phyloP scores from a whole-genome alignment of 1,140 invertebrate genomes.

The Drosophila punjabiensis region DNA sequence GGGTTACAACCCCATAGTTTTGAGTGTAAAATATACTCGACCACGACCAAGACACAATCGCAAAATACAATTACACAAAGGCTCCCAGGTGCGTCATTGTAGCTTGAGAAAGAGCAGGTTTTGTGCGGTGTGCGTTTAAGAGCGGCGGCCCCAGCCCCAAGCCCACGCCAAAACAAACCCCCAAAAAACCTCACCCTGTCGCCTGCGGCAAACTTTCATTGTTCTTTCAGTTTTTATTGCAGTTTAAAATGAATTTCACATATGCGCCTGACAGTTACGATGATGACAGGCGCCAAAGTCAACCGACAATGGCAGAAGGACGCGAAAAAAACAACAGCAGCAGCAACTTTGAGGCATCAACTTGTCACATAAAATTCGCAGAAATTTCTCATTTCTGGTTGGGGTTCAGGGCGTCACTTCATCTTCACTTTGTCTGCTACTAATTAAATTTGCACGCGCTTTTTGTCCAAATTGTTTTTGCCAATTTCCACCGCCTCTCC shows the following conservation, averaged over 20 bases:
- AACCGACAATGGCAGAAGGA: constrained; percentile 16
- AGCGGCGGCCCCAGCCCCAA: constrained; percentile 10
- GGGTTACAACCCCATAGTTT: constrained; percentile 13
- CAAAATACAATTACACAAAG: constrained; percentile 73
- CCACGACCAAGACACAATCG: constrained; percentile 13
- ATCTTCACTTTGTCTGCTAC: constrained; percentile 72
- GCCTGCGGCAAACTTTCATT: constrained; percentile 59
- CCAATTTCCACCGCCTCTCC: constrained; percentile 33
- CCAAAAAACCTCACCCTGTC: background rate
- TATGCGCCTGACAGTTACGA: constrained; percentile 67
- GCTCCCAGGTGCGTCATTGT: constrained; percentile 67
- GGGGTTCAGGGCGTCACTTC: constrained; percentile 21
- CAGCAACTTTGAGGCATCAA: constrained; percentile 29
- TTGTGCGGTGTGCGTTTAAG: constrained; percentile 50
- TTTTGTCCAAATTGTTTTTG: constrained; percentile 67
- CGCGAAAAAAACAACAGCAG: background rate
- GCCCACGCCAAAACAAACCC: background rate
- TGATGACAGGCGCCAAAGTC: constrained; percentile 61
- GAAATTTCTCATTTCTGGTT: constrained; percentile 40
- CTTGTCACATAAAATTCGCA: constrained; percentile 61
- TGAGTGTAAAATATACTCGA: constrained; percentile 5
- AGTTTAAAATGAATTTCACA: constrained; percentile 80
- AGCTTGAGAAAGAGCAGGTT: constrained; percentile 14
- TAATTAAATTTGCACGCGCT: constrained; percentile 78
- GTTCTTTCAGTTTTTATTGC: constrained; percentile 74